These are phyloP conservation scores for Cephus spinipes DNA, from an alignment of 2,888 invertebrate species.

Conservation along the genomic window DNA sequence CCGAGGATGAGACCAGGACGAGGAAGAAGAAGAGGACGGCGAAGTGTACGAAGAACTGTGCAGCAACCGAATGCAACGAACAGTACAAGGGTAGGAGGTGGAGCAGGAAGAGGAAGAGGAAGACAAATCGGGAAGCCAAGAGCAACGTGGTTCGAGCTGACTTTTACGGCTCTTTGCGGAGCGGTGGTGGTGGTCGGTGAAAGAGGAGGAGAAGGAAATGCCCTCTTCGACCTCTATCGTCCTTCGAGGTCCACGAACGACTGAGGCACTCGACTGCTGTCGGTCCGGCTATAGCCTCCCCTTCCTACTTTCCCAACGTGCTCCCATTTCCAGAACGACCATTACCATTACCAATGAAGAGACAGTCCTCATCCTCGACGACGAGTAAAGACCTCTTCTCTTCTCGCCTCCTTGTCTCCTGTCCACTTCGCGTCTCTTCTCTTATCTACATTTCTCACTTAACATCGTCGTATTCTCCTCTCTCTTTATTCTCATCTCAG, in stretches of 20 bases:
- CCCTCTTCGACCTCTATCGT: conserved; percentile 65
- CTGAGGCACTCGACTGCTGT: conserved; percentile 60
- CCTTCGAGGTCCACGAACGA: conserved; percentile 66
- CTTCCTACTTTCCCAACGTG: conserved; percentile 62
- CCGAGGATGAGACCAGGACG: conserved; percentile 7
- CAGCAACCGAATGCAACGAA: neutral
- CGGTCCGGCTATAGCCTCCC: conserved; percentile 62
- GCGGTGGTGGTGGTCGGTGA: neutral
- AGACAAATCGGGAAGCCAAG: neutral
- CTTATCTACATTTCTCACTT: neutral
- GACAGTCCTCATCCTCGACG: conserved; percentile 27
- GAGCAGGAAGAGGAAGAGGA: conserved; percentile 23
- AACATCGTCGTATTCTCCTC: neutral
- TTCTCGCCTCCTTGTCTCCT: conserved; percentile 2
- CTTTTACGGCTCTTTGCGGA: neutral
- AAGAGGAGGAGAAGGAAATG: conserved; percentile 48
- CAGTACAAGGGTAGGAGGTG: conserved; percentile 2
- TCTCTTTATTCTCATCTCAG: neutral
- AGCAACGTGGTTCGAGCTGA: neutral
- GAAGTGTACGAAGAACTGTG: conserved; percentile 34
- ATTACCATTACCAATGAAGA: conserved; percentile 57
- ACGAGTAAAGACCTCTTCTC: neutral
- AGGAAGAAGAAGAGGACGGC: conserved; percentile 38
- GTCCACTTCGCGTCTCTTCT: neutral
- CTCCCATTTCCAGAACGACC: conserved; percentile 61